Evolutionary conservation across 2,797 vertebrate species (phyloP), one percentile per base, ranked within the genome.

Genomic region (Silurus lanzhouensis): DNA sequence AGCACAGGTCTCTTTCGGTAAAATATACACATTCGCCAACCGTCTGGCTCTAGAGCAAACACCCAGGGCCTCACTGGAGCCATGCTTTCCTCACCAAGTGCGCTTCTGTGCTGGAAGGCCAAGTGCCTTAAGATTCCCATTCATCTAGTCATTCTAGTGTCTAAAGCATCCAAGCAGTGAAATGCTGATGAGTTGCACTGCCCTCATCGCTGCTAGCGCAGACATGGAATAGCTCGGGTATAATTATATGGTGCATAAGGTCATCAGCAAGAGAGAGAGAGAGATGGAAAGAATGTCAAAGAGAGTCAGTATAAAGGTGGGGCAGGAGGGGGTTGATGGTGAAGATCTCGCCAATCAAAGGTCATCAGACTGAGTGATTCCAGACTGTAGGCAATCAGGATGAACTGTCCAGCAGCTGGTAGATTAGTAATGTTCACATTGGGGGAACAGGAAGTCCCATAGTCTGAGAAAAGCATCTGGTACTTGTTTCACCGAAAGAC

Each of bases 1-100:
- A 85, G 86, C 87, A 93, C 91, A 90, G 91, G 85, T 31, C 27
- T 57, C 61, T 82, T 86, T 90, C 87, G 90, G 90, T 93, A 84
- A 67, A 75, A 84, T 58, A 44, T 77, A 48, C 67, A 10, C 4
- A 60, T 71, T 12, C 31, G 8, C 52, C 38, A 12, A 44, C 52
- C 17, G 44, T 19, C 70, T 19, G 22, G 67, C 68, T 85, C 46
- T 55, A 57, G 86, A 91, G 92, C 85, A 90, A 81, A 63, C 84
- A 61, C n/a, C 20, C 70, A 27, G 46, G 46, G 76, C 79, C 66
- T 44, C 17, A 17, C 3, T 81, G 80, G 52, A 89, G 63, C 10
- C 10, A 82, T 81, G 63, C 9, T 14, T 31, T 68, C 78, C 22
- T 20, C 31, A 15, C 19, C 19, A 15, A 55, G 57, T 67, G 68